Evolutionary conservation across 2,888 invertebrate species (phyloP), one percentile per base, ranked within the genome.

Genomic region (Drosophila longiperda): DNA sequence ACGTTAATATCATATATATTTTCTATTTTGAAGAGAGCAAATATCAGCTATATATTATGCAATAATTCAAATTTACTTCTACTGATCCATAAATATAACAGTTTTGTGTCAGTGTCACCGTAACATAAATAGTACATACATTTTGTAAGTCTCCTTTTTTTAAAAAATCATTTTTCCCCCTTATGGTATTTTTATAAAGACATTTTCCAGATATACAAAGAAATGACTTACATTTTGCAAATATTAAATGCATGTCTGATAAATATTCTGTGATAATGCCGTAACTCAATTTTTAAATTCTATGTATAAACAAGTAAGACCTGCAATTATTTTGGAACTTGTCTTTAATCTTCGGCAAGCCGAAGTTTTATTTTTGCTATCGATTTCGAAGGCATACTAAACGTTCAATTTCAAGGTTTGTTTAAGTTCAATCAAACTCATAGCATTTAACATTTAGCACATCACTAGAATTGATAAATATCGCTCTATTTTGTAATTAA

Each of bases 361-460:
- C 87, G 84, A 83, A 68, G 66, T 38, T 42, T 57, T 54, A 29
- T 49, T 11, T 57, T 72, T 70, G 53, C 15, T 23, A 32, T 36
- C 66, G 32, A 53, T 53, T 45, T 49, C 45, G 34, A 59, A 80
- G 65, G 50, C 49, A 64, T 63, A 64, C 15, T 12, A 33, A 65
- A 40, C 63, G 36, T 55, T 60, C 64, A 60, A 49, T 52, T 68
- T 66, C 36, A 60, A 61, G 55, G 54, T 66, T 75, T 61, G n/a
- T 48, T 75, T 84, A 72, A 73, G 70, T 66, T 75, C 53, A 53
- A 67, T 60, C 62, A 82, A 84, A 42, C 57, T 66, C 62, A 82
- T 89, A 78, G 71, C 85, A 82, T 85, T 20, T 45, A 66, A 65
- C 66, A 74, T 64, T 58, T 73, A 75, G 68, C 55, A 69, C 67